Base-by-base conservation (phyloP, 2,797 vertebrate genomes). In the Pelobates cultripes region DNA sequence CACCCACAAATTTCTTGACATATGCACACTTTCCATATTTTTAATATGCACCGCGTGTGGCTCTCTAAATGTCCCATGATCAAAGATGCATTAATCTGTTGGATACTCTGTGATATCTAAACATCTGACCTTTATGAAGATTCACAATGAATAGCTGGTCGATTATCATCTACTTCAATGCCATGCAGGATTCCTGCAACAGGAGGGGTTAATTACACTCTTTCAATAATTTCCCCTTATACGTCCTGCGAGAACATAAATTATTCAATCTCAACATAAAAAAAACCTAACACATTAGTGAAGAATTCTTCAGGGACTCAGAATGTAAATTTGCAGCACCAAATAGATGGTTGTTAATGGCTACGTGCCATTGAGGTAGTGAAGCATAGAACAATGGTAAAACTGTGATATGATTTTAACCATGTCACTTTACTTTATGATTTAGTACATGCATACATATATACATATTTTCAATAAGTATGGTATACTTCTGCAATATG, bases 301-400 rank as follows among this genome's bases (percentile, higher is more conserved):
- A 84, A 86, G 85, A 88, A 86, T 89, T 88, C 89, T 89, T 83
- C 84, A 71, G 90, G 87, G 91, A 90, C 83, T 85, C 15, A 3
- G 86, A 88, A 81, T 87, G 87, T 88, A 89, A 91, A 90, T 90
- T 85, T 85, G 86, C 63, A 80, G 81, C 83, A 89, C 81, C 83
- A 86, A 89, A 86, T 91, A 93, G 92, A 93, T 90, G 91, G 91
- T 86, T 88, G 85, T 80, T 85, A 84, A 74, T 87, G 91, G 91
- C 87, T 69, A 80, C 73, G 80, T 90, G 92, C 92, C 92, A 89
- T 4, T 1, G 85, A 87, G 86, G 80, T 77, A 80, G 85, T 76
- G 88, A 86, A 88, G 89, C 88, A 86, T 73, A 69, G 84, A 88
- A 73, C 85, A 86, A 88, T 75, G 9, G 84, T 60, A 84, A 88